phyloP scores from a whole-genome alignment of 2,113 vertebrate species.

The Thymallus thymallus region DNA sequence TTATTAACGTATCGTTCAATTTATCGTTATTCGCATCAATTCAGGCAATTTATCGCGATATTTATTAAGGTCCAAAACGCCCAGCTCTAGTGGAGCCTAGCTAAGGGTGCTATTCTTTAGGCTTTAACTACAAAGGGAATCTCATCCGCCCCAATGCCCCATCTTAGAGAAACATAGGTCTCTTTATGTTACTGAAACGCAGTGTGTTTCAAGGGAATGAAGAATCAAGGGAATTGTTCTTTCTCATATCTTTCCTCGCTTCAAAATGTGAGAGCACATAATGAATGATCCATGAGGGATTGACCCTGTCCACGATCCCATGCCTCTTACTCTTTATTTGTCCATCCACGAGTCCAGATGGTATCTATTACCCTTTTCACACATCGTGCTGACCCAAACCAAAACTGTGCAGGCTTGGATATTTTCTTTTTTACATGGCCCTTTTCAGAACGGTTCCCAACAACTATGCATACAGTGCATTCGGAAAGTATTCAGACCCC shows the following conservation, averaged over 20 bases:
- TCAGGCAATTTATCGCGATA: no score
- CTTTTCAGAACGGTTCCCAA: not conserved
- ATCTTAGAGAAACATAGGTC: conserved; percentile 2
- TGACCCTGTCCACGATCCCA: conserved; percentile 38
- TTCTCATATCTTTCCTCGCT: not conserved
- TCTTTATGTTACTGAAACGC: not conserved
- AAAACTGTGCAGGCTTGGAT: no score
- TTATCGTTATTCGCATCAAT: no score
- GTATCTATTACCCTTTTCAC: not conserved
- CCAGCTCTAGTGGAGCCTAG: not conserved
- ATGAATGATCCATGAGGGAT: not conserved
- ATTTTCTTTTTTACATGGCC: not conserved
- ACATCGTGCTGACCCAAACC: conserved; percentile 4
- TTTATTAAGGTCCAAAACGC: no score
- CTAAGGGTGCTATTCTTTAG: conserved; percentile 27
- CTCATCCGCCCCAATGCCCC: conserved; percentile 5
- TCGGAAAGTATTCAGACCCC: no score
- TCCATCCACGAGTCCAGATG: not conserved
- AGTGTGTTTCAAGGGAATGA: not conserved
- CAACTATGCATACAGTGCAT: no score
- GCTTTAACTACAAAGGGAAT: conserved; percentile 43
- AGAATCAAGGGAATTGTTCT: conserved; percentile 2
- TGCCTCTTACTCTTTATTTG: conserved; percentile 4
- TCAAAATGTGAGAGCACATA: not conserved
- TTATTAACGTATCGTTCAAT: no score